These are phyloP conservation scores for Helleia helle DNA, from an alignment of 2,888 invertebrate species.

Conservation along the genomic window DNA sequence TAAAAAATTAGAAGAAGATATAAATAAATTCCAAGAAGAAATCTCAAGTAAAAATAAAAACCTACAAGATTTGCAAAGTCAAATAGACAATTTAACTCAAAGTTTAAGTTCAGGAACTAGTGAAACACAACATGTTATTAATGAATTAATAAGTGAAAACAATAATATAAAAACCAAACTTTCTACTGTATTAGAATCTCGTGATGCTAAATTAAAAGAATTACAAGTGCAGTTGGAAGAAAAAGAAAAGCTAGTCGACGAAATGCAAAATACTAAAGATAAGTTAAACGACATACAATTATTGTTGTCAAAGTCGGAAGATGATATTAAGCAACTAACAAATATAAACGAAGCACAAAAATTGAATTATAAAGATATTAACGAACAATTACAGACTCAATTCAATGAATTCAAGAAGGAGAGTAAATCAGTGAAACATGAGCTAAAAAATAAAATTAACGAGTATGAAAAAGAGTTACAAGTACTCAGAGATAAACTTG, in stretches of 20 bases:
- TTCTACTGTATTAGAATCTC: constrained; percentile 48
- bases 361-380: constrained; percentile 61
- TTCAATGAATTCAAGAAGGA: constrained; percentile 61
- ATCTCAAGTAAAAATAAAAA: constrained; percentile 33
- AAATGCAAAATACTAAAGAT: constrained; percentile 45
- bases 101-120: constrained; percentile 38
- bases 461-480: constrained; percentile 58
- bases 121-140: constrained; percentile 42
- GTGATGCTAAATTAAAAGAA: constrained; percentile 41
- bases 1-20: constrained; percentile 39
- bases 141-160: constrained; percentile 47
- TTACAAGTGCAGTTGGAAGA: constrained; percentile 43
- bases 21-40: constrained; percentile 38
- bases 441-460: constrained; percentile 72
- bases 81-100: constrained; percentile 39
- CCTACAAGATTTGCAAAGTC: constrained; percentile 41
- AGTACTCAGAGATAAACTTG: constrained; percentile 49
- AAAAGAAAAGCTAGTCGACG: constrained; percentile 45
- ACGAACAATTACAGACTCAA: constrained; percentile 52
- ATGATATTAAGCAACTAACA: constrained; percentile 55
- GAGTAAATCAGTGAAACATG: constrained; percentile 64
- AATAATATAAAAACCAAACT: constrained; percentile 44
- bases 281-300: constrained; percentile 54
- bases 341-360: constrained; percentile 65
- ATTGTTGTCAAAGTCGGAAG: constrained; percentile 54